Percentiles rank a stretch among this genome's conserved stretches.
Evolutionary conservation across 23 tunicate species (phyloP).

Genomic region (Ascidia mentula): DNA sequence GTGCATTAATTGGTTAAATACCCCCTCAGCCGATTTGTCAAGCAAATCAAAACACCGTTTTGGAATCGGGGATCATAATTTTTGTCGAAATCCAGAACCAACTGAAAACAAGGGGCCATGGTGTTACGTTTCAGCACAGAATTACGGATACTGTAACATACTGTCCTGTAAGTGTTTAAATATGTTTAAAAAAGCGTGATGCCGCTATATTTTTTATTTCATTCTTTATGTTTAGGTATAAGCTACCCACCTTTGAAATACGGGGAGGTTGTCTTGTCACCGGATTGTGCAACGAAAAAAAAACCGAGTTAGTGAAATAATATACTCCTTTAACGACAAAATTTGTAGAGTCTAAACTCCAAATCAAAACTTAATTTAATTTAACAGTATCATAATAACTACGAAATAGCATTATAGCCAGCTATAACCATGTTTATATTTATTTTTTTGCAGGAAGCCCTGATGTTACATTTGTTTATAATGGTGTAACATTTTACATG

Average conservation of each 20-base stretch:
- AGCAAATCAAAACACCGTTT: constrained; percentile 12
- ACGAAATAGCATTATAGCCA: no score
- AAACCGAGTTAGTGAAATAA: background rate
- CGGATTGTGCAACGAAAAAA: background rate
- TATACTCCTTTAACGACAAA: background rate
- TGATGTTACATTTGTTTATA: constrained; percentile 14
- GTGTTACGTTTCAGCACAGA: constrained; percentile 49
- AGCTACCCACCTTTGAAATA: background rate
- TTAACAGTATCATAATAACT: no score
- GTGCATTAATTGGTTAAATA: constrained; percentile 55
- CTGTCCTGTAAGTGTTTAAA: constrained; percentile 29
- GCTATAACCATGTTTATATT: background rate
- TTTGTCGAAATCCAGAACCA: constrained; percentile 75
- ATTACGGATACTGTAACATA: constrained; percentile 52
- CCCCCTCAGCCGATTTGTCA: constrained; percentile 14
- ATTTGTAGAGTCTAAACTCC: background rate
- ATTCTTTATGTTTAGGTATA: constrained; percentile 2
- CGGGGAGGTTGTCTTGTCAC: constrained; percentile 8
- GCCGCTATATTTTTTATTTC: background rate
- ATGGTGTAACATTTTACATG: constrained; percentile 8
- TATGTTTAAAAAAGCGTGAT: background rate
- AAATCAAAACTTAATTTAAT: background rate
- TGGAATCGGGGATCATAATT: constrained; percentile 68
- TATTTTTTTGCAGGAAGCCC: constrained; percentile 9
- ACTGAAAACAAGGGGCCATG: constrained; percentile 53